phyloP scores from a whole-genome alignment of 2,888 invertebrate genomes.

The Leucophenga maculata region DNA sequence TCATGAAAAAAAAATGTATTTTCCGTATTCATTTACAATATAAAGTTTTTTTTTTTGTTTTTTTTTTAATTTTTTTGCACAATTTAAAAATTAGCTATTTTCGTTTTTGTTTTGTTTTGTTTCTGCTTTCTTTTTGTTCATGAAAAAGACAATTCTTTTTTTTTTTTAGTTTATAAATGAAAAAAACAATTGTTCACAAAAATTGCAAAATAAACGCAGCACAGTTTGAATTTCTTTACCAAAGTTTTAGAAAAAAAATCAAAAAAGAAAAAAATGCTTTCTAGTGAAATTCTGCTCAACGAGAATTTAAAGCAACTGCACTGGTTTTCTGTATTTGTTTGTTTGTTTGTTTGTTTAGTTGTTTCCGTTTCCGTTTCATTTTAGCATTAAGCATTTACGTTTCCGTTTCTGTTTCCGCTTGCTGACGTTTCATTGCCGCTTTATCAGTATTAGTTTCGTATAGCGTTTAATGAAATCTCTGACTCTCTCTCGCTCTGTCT shows the following conservation, averaged over 20 bases:
- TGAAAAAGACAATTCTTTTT: conserved; percentile 29
- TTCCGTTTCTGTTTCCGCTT: conserved; percentile 20
- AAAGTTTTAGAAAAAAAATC: conserved; percentile 19
- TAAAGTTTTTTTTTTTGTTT: conserved; percentile 17
- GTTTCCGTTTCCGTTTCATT: conserved; percentile 32
- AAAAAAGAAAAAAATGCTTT: conserved; percentile 50
- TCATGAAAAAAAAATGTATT: conserved; percentile 51
- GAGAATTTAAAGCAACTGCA: conserved; percentile 63
- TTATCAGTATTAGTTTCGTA: too few species aligned
- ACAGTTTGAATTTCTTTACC: conserved; percentile 48
- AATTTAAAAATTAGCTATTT: too few species aligned
- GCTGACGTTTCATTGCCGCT: too few species aligned
- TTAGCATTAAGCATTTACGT: conserved; percentile 35
- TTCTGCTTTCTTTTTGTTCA: background rate
- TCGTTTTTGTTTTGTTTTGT: background rate
- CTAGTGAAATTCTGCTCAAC: conserved; percentile 47
- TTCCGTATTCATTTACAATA: conserved; percentile 5
- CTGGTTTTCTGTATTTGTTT: conserved; percentile 44
- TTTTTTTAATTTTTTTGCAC: background rate
- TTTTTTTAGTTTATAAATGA: conserved; percentile 15
- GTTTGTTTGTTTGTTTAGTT: conserved; percentile 32
- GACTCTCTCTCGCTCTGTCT: conserved; percentile 17
- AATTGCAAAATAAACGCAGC: conserved; percentile 46
- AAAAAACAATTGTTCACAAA: conserved; percentile 15
- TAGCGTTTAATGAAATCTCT: too few species aligned